Conservation (phyloP, 2,888 invertebrate species). For the Chrysina gloriosa region DNA sequence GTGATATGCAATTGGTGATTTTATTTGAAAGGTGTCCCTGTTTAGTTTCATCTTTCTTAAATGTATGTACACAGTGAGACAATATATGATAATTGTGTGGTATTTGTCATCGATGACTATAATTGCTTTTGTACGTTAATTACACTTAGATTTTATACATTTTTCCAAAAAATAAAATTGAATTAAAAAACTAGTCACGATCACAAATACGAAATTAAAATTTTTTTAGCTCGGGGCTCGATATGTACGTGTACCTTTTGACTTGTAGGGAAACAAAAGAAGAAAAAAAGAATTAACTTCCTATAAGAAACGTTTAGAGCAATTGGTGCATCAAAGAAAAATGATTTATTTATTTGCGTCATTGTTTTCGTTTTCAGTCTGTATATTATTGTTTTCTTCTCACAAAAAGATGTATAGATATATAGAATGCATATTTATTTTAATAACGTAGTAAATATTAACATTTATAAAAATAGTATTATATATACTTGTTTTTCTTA, state of each 20-base stretch:
- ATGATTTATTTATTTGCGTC: conserved; percentile 30
- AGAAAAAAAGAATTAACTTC: conserved; percentile 27
- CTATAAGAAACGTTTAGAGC: conserved; percentile 20
- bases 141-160: conserved; percentile 41
- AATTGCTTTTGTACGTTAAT: conserved; percentile 37
- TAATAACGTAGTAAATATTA: conserved; percentile 47
- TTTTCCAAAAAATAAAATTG: conserved; percentile 23
- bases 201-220: conserved; percentile 40
- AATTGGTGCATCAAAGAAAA: conserved; percentile 37
- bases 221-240: conserved; percentile 18
- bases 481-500: conserved; percentile 42
- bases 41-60: conserved; percentile 35
- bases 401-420: conserved; percentile 39
- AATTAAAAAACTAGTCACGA: conserved; percentile 39
- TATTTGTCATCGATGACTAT: conserved; percentile 43
- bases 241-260: conserved; percentile 8
- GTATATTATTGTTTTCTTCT: conserved; percentile 34
- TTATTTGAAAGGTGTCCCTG: conserved; percentile 34
- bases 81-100: conserved; percentile 36
- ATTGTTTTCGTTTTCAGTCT: conserved; percentile 16
- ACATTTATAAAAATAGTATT: conserved; percentile 47
- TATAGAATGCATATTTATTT: conserved; percentile 46
- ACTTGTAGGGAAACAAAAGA: conserved; percentile 19
- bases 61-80: conserved; percentile 40
- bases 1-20: conserved; percentile 33